Evolutionary conservation across 35 echinoderm and acorn worm species (phyloP).

Genomic region (Strongylocentrotus purpuratus): DNA sequence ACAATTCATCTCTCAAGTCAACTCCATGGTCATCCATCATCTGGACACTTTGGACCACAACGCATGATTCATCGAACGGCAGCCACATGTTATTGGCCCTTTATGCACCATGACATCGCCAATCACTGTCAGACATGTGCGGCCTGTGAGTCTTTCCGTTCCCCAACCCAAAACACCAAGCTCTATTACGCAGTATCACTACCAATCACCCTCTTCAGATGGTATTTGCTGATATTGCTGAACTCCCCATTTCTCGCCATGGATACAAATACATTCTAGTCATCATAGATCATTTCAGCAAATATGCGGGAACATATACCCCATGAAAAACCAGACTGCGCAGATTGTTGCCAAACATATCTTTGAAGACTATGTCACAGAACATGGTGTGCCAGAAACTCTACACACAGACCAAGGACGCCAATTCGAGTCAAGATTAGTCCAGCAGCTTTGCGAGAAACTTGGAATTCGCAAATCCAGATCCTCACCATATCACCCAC

Average conservation of each 20-base stretch:
- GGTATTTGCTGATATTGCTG: constrained; percentile 20
- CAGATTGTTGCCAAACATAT: constrained; percentile 24
- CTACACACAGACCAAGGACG: constrained; percentile 56
- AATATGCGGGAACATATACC: constrained; percentile 37
- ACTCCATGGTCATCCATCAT: constrained; percentile 36
- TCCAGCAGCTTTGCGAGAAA: constrained; percentile 39
- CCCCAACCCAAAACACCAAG: constrained; percentile 36
- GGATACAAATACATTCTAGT: constrained; percentile 26
- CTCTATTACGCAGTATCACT: not conserved
- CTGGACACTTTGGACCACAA: constrained; percentile 9
- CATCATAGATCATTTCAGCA: constrained; percentile 26
- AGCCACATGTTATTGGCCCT: constrained; percentile 32
- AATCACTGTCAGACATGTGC: not conserved
- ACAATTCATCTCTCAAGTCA: not conserved
- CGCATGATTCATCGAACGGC: constrained; percentile 25
- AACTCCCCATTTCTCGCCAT: constrained; percentile 21
- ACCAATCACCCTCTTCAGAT: constrained; percentile 32
- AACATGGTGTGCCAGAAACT: constrained; percentile 50
- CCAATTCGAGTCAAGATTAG: constrained; percentile 46
- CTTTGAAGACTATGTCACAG: constrained; percentile 42
- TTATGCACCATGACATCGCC: not conserved
- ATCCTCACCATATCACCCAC: constrained; percentile 57
- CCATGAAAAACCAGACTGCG: constrained; percentile 38
- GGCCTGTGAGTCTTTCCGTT: not conserved
- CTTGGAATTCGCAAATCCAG: constrained; percentile 32